Conservation (phyloP, 2,888 invertebrate species). For the Chesias legatella region DNA sequence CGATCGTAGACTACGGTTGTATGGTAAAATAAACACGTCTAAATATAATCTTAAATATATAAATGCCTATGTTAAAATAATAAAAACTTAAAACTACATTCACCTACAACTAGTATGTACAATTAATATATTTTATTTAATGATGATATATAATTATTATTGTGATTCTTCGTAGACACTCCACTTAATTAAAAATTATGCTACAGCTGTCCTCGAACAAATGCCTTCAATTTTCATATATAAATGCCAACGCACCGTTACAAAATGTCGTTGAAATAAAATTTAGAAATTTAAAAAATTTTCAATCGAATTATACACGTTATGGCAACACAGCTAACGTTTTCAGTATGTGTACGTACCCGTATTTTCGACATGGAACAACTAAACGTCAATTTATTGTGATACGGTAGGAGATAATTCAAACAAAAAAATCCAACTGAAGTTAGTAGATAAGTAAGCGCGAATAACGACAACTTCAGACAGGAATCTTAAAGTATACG, state of each 20-base stretch:
- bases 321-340: too few species aligned
- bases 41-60: conserved; percentile 66
- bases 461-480: too few species aligned
- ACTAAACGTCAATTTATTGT: too few species aligned
- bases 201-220: conserved; percentile 13
- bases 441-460: too few species aligned
- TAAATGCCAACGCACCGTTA: conserved; percentile 12
- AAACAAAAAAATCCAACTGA: too few species aligned
- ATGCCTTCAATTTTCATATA: conserved; percentile 1
- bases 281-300: too few species aligned
- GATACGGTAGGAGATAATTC: too few species aligned
- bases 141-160: conserved; percentile 40
- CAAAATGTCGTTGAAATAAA: neutral
- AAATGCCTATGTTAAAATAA: conserved; percentile 59
- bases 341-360: too few species aligned
- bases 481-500: too few species aligned
- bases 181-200: conserved; percentile 16
- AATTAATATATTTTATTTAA: conserved; percentile 46
- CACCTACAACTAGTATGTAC: conserved; percentile 63
- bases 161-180: conserved; percentile 39
- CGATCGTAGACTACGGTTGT: conserved; percentile 32
- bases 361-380: too few species aligned
- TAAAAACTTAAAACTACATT: conserved; percentile 51
- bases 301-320: too few species aligned
- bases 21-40: conserved; percentile 72